phyloP scores from a whole-genome alignment of 2,888 invertebrate species.

The Ceraclea dissimilis region DNA sequence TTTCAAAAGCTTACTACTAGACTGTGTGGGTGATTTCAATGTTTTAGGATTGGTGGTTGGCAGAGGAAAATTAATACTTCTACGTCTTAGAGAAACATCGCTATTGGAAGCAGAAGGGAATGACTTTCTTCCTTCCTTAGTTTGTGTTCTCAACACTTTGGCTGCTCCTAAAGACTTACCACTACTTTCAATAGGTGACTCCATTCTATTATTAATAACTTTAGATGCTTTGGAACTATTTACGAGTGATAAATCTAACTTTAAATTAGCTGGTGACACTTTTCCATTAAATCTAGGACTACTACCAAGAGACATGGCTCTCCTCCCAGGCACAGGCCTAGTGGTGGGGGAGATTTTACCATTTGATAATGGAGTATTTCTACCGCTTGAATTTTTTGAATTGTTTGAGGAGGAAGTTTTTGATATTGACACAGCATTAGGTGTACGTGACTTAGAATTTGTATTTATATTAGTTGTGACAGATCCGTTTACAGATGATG shows the following conservation, averaged over 20 bases:
- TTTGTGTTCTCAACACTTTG: slow-evolving; percentile 14
- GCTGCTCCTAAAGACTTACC: slow-evolving; percentile 16
- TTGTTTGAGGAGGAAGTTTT: slow-evolving; percentile 9
- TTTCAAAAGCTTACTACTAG: slow-evolving; percentile 3
- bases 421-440: slow-evolving; percentile 2
- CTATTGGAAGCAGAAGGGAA: slow-evolving; percentile 12
- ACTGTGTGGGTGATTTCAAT: slow-evolving; percentile 11
- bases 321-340: slow-evolving; percentile 8
- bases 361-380: slow-evolving; percentile 20
- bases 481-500: slow-evolving; percentile 24
- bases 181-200: slow-evolving; percentile 24
- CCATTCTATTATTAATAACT: slow-evolving; percentile 24
- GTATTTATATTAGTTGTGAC: slow-evolving; percentile 28
- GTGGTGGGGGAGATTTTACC: slow-evolving; percentile 21
- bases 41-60: slow-evolving; percentile 14
- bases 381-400: slow-evolving; percentile 19
- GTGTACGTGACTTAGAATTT: slow-evolving; percentile 3
- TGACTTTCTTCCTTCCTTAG: slow-evolving; percentile 19
- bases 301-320: slow-evolving; percentile 2
- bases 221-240: slow-evolving; percentile 14
- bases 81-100: slow-evolving; percentile 13
- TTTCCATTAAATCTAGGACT: slow-evolving; percentile 14
- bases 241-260: slow-evolving; percentile 20
- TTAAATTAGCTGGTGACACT: slow-evolving; percentile 22
- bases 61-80: slow-evolving; percentile 21